These are phyloP conservation scores for Imbricaverruca yamaguchii DNA, from an alignment of 2,888 invertebrate species.

Conservation along the genomic window DNA sequence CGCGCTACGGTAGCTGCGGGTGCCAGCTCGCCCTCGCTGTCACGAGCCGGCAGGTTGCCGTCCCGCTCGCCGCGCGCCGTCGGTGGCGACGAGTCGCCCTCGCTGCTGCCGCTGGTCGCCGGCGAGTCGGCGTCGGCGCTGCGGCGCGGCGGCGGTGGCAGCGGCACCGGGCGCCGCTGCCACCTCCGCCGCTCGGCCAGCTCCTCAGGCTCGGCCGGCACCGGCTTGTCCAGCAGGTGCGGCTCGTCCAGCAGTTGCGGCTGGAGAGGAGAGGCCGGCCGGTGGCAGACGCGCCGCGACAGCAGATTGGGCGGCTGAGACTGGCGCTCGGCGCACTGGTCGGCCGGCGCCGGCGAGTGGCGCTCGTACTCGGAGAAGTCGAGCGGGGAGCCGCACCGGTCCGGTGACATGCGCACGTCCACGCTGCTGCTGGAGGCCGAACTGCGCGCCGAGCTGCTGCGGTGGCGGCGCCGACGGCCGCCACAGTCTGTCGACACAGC, in stretches of 20 bases:
- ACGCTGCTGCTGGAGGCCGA: conserved; percentile 12
- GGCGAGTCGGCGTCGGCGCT: background rate
- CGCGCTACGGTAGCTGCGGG: background rate
- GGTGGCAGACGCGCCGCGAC: too few relatives aligned
- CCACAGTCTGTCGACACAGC: background rate
- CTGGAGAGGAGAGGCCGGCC: too few relatives aligned
- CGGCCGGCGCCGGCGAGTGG: background rate
- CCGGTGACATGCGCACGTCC: background rate
- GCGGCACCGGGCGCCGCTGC: background rate
- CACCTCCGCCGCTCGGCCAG: too few relatives aligned
- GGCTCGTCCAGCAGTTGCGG: background rate
- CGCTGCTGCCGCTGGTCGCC: background rate
- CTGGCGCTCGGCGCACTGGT: too few relatives aligned
- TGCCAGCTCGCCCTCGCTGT: too few relatives aligned
- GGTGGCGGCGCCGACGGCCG: background rate
- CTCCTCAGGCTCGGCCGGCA: background rate
- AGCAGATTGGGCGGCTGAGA: too few relatives aligned
- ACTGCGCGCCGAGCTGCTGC: background rate
- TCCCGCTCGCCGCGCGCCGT: background rate
- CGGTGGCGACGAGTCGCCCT: conserved; percentile 1
- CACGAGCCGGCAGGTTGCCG: too few relatives aligned
- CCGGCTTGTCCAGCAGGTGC: conserved; percentile 15
- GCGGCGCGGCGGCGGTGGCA: background rate
- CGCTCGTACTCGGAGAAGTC: conserved; percentile 20
- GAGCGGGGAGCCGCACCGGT: background rate